These are phyloP conservation scores for Luperina testacea DNA, from an alignment of 2,888 invertebrate genomes.

Conservation along the genomic window DNA sequence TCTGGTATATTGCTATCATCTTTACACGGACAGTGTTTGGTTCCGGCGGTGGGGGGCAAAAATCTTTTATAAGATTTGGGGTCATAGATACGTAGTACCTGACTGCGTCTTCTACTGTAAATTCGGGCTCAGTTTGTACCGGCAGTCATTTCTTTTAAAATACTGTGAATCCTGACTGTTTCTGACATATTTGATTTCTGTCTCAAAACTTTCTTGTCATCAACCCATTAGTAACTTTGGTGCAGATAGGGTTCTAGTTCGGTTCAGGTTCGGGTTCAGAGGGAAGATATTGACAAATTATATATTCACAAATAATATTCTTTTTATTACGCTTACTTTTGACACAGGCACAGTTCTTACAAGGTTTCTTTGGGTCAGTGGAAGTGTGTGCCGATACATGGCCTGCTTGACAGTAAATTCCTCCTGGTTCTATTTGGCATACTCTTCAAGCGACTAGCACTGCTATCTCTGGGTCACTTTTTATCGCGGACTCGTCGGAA, in stretches of 20 bases:
- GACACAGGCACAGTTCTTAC: slow-evolving; percentile 23
- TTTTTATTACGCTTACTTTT: slow-evolving; percentile 27
- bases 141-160: slow-evolving; percentile 59
- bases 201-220: slow-evolving; percentile 46
- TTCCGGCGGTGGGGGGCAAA: neutral
- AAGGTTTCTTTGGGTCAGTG: neutral
- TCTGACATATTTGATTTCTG: slow-evolving; percentile 75
- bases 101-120: slow-evolving; percentile 75
- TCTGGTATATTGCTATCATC: neutral
- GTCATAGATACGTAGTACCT: slow-evolving; percentile 59
- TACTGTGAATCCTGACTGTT: slow-evolving; percentile 77
- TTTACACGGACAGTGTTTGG: neutral
- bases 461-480: neutral
- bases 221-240: neutral
- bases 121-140: slow-evolving; percentile 53
- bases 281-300: slow-evolving; percentile 39
- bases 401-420: slow-evolving; percentile 37
- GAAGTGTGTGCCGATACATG: neutral
- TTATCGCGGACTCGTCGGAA: slow-evolving; percentile 2
- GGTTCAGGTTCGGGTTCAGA: neutral
- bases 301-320: slow-evolving; percentile 6
- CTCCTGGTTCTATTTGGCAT: slow-evolving; percentile 23
- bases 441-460: slow-evolving; percentile 12
- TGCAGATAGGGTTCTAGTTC: neutral
- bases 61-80: slow-evolving; percentile 3